Evolutionary conservation across 2,797 vertebrate genomes (phyloP), one percentile per base, ranked within the genome.

Genomic region (Pogoniulus pusillus): DNA sequence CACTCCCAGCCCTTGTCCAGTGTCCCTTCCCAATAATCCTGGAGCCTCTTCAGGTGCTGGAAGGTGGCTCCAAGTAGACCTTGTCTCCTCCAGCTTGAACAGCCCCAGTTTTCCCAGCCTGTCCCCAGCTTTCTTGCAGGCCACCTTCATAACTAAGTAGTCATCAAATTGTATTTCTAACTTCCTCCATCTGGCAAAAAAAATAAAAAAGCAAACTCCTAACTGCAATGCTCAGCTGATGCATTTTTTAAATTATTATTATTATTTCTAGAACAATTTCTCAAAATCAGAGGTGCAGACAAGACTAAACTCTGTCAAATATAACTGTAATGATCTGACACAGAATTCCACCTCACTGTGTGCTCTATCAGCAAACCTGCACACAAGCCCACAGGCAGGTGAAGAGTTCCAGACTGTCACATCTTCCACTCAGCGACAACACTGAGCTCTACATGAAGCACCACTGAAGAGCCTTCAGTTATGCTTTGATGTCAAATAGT

Each of bases 341-440:
- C 9, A 49, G 30, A 75, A 37, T 32, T 18, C 15, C 37, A n/a
- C n/a, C 26, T 34, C 43, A 20, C 34, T 8, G 6, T 4, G 26
- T 18, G 39, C 20, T 63, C 37, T 6, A 1, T 16, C 41, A 51
- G 53, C 22, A 29, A n/a, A 34, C 0, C 9, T 9, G 13, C 17
- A 13, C 2, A 8, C 12, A 5, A 0, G 8, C 41, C 32, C 70
- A 41, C 5, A 7, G n/a, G 43, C 32, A 19, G 6, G 15, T 15
- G 47, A 79, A 30, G 45, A 43, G 23, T 6, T 39, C 26, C 23
- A 24, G 37, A 3, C 26, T 13, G n/a, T 9, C 29, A 27, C 26
- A 14, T 12, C 59, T 10, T 14, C 18, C 47, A 15, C 24, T 15
- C 7, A 53, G 10, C 22, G n/a, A 35, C 0, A 1, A 49, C 1